Evolutionary conservation across 2,888 invertebrate genomes (phyloP).

Genomic region (Bellardia bayeri): DNA sequence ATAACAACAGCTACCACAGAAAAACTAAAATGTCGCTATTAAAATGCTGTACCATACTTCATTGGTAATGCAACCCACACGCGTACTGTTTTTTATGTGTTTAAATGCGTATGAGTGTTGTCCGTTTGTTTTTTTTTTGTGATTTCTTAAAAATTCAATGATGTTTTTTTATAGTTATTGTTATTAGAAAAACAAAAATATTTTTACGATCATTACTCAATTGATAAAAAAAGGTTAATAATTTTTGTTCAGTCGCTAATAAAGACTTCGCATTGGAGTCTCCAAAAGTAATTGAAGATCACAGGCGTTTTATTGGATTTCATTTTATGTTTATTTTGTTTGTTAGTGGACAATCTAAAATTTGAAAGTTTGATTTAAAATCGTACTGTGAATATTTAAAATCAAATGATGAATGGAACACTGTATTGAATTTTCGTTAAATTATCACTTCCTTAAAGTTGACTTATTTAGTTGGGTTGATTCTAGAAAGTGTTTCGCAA

Average conservation of each 20-base stretch:
- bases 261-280: background rate
- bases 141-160: constrained; percentile 67
- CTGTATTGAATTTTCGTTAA: background rate
- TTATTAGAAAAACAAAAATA: constrained; percentile 65
- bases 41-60: constrained; percentile 71
- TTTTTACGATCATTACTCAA: constrained; percentile 58
- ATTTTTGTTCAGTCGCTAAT: background rate
- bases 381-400: too few species aligned
- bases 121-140: constrained; percentile 3
- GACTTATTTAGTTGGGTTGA: background rate
- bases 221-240: constrained; percentile 37
- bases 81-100: constrained; percentile 47
- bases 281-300: constrained; percentile 3
- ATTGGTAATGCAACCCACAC: constrained; percentile 68
- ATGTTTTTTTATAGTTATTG: constrained; percentile 55
- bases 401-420: background rate
- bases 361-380: constrained; percentile 16
- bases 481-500: background rate
- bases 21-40: constrained; percentile 66
- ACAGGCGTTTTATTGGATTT: background rate
- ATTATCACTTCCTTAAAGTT: background rate
- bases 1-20: constrained; percentile 7
- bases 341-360: constrained; percentile 7
- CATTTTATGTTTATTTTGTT: background rate
- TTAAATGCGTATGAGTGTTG: constrained; percentile 15